phyloP scores from a whole-genome alignment of 2,888 invertebrate genomes.

The Epirrita christyi region DNA sequence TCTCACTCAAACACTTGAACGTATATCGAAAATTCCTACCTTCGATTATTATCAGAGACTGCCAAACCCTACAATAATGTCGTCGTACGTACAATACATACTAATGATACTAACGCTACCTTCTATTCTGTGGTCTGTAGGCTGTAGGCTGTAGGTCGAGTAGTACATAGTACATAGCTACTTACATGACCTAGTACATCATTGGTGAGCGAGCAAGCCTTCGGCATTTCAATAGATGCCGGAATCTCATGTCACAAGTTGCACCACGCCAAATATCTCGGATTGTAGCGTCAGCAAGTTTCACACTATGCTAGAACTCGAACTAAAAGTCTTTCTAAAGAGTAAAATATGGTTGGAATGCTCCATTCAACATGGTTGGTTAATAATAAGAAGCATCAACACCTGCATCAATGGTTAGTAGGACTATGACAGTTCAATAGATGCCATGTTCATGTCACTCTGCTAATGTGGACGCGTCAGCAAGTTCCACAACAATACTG shows the following conservation, averaged over 20 bases:
- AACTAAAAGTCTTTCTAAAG: no score
- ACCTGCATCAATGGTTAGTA: no score
- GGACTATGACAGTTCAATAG: no score
- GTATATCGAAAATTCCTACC: slow-evolving; percentile 1
- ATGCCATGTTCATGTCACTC: not conserved
- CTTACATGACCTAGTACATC: not conserved
- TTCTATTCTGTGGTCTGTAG: no score
- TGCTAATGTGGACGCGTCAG: not conserved
- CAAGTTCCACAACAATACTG: not conserved
- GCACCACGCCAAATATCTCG: not conserved
- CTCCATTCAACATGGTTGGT: no score
- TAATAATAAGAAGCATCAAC: no score
- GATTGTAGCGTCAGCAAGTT: not conserved
- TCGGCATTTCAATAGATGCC: slow-evolving; percentile 45
- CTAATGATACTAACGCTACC: slow-evolving; percentile 10
- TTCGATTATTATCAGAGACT: slow-evolving; percentile 3
- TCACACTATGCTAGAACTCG: no score
- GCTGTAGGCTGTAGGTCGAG: not conserved
- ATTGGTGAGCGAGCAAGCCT: slow-evolving; percentile 9
- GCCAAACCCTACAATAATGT: slow-evolving; percentile 18
- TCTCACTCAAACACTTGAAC: not conserved
- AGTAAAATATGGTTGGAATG: no score
- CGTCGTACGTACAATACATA: slow-evolving; percentile 25
- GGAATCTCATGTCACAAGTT: slow-evolving; percentile 7
- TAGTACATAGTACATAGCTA: not conserved